phyloP scores from a whole-genome alignment of 2,797 vertebrate genomes.

The Girardinus metallicus region DNA sequence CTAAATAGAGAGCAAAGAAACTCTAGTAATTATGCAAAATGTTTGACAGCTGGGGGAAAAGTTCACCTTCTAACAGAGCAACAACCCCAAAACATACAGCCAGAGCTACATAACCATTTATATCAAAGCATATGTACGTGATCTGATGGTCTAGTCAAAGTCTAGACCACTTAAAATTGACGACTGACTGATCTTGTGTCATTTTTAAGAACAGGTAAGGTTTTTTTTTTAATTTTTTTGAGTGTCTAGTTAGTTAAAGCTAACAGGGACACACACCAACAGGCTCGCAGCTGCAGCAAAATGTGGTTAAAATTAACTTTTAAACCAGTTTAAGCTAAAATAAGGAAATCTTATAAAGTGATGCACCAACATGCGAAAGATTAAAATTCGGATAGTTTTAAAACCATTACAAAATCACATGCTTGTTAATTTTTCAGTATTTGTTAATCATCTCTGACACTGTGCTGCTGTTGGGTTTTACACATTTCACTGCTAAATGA shows the following conservation, averaged over 20 bases:
- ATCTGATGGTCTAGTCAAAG: neutral
- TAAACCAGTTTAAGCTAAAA: neutral
- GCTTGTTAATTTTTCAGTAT: neutral
- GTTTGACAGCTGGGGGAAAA: neutral
- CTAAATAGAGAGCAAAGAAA: too few species aligned
- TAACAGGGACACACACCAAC: neutral
- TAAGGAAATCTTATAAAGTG: neutral
- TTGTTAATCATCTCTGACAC: neutral
- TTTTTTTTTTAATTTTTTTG: neutral
- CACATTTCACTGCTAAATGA: slow-evolving; percentile 1
- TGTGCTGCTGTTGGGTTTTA: neutral
- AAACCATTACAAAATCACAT: neutral
- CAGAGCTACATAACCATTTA: neutral
- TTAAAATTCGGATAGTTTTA: neutral
- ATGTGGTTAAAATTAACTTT: neutral
- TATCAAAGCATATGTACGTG: neutral
- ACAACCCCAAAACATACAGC: neutral
- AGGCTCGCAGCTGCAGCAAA: neutral
- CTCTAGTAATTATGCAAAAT: neutral
- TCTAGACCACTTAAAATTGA: neutral
- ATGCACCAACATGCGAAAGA: neutral
- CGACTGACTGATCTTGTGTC: neutral
- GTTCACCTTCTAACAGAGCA: neutral
- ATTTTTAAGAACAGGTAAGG: neutral
- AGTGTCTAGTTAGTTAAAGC: neutral